These are phyloP conservation scores for Marronus borbonicus DNA, from an alignment of 2,888 invertebrate species.

Conservation along the genomic window DNA sequence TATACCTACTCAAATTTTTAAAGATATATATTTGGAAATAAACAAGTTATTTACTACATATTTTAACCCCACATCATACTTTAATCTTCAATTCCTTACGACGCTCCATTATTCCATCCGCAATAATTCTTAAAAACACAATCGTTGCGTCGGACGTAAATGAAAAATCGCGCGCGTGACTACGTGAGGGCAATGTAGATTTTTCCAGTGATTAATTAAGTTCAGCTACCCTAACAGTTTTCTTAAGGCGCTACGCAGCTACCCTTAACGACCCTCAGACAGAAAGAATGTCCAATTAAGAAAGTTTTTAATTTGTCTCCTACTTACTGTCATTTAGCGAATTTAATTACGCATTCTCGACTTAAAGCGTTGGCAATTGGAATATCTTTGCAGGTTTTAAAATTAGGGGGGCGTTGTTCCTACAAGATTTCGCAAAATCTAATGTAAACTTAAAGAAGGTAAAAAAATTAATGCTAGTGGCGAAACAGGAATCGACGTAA, in stretches of 20 bases:
- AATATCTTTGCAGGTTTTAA: slow-evolving; percentile 19
- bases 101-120: neutral
- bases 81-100: too few relatives aligned
- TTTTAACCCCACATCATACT: too few relatives aligned
- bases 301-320: slow-evolving; percentile 59
- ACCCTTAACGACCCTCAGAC: slow-evolving; percentile 37
- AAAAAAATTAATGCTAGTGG: too few relatives aligned
- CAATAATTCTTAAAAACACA: neutral
- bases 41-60: too few relatives aligned
- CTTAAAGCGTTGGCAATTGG: slow-evolving; percentile 22
- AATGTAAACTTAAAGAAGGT: too few relatives aligned
- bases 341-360: slow-evolving; percentile 46
- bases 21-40: too few relatives aligned
- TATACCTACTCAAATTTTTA: too few relatives aligned
- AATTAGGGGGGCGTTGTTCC: neutral
- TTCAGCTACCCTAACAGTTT: slow-evolving; percentile 48
- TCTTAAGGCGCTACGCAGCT: slow-evolving; percentile 38
- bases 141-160: neutral
- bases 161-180: slow-evolving; percentile 30
- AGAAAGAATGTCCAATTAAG: slow-evolving; percentile 61
- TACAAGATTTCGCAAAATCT: neutral
- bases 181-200: slow-evolving; percentile 59
- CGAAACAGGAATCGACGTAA: too few relatives aligned
- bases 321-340: slow-evolving; percentile 51
- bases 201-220: slow-evolving; percentile 59